Evolutionary conservation across 2,888 invertebrate genomes (phyloP).

Genomic region (Pantelozetes paolii): DNA sequence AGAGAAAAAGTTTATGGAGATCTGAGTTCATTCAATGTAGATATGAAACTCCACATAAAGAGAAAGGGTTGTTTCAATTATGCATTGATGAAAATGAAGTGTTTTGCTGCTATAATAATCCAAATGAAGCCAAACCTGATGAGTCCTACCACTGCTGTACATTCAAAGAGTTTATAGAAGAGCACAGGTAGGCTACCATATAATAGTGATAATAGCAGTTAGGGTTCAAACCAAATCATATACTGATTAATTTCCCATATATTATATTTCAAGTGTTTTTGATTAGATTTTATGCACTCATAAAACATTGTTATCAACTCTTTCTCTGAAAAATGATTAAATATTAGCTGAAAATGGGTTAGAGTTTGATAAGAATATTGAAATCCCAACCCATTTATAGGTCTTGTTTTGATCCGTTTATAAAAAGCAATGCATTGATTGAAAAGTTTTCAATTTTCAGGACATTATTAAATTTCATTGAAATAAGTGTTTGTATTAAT

Average conservation of each 20-base stretch:
- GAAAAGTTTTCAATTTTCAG: not conserved
- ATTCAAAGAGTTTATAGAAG: not conserved
- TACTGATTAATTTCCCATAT: too few relatives aligned
- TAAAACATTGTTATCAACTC: too few relatives aligned
- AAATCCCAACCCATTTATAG: too few relatives aligned
- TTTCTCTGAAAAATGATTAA: too few relatives aligned
- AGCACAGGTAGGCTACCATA: not conserved
- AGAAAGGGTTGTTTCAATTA: not conserved
- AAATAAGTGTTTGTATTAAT: constrained; percentile 17
- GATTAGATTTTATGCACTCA: too few relatives aligned
- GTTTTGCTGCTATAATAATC: constrained; percentile 24
- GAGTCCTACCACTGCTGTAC: not conserved
- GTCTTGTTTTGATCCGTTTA: too few relatives aligned
- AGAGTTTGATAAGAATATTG: too few relatives aligned
- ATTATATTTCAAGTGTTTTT: too few relatives aligned
- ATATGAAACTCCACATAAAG: not conserved
- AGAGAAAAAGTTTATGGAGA: not conserved
- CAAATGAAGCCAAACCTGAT: not conserved
- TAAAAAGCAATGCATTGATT: too few relatives aligned
- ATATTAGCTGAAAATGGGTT: too few relatives aligned
- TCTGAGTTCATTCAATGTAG: constrained; percentile 18
- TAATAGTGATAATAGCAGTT: not conserved
- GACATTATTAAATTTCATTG: not conserved
- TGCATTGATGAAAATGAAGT: not conserved
- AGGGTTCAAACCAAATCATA: too few relatives aligned